These are phyloP conservation scores for Cheilosia vernalis DNA, from an alignment of 2,888 invertebrate genomes.

Conservation along the genomic window DNA sequence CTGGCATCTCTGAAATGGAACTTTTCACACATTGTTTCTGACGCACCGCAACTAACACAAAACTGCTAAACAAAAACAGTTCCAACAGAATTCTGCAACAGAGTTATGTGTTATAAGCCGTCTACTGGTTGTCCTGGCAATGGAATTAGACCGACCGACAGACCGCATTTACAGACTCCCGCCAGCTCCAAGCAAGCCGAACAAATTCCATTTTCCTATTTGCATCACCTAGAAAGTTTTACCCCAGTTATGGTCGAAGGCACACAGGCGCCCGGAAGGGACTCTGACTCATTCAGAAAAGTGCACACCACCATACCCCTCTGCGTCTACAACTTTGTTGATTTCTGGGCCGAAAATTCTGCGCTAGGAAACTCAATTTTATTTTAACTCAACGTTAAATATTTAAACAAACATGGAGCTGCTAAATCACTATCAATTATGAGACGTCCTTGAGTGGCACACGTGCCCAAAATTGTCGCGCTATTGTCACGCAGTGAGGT, in stretches of 20 bases:
- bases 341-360: constrained; percentile 53
- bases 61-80: constrained; percentile 31
- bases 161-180: constrained; percentile 58
- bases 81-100: constrained; percentile 18
- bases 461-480: background rate
- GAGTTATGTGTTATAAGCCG: constrained; percentile 36
- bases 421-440: background rate
- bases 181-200: constrained; percentile 44
- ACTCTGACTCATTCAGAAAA: constrained; percentile 27
- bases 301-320: constrained; percentile 31
- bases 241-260: constrained; percentile 1
- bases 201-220: constrained; percentile 66
- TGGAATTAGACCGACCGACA: constrained; percentile 43
- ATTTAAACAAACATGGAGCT: constrained; percentile 37
- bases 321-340: constrained; percentile 48
- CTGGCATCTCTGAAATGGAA: constrained; percentile 14
- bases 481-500: background rate
- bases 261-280: constrained; percentile 22
- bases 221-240: constrained; percentile 59
- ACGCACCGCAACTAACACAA: constrained; percentile 23
- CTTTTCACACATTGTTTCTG: constrained; percentile 13
- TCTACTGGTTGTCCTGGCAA: constrained; percentile 20
- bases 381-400: constrained; percentile 22
- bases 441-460: background rate
- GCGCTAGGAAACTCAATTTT: constrained; percentile 47